Conservation (phyloP, 2,797 vertebrate genomes). For the Neomorphus geoffroyi region DNA sequence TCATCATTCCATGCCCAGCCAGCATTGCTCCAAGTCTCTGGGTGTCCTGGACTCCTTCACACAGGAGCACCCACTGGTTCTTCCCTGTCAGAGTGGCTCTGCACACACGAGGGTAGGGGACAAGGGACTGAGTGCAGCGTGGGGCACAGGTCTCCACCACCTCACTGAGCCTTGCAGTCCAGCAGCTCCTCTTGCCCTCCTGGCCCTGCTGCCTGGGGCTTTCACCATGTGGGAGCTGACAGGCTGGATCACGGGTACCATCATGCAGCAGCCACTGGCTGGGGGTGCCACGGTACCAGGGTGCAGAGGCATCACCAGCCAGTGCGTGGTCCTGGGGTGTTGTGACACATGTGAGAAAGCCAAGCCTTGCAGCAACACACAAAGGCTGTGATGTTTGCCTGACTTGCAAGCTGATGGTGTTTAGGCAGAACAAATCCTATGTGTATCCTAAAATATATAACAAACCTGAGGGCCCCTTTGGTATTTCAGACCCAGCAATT, state of each 20-base stretch:
- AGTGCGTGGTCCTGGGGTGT: accelerated
- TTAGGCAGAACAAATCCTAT: background rate
- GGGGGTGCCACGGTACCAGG: background rate
- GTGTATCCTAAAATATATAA: background rate
- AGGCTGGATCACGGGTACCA: background rate
- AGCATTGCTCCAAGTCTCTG: background rate
- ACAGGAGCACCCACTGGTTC: background rate
- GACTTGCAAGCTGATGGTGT: background rate
- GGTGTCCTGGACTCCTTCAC: background rate
- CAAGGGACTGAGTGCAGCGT: background rate
- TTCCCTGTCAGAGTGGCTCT: background rate
- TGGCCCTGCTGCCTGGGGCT: no score
- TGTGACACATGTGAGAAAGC: background rate
- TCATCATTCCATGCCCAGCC: no score
- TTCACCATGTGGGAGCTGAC: background rate
- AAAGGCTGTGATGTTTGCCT: background rate
- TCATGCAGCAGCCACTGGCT: background rate
- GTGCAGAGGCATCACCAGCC: background rate
- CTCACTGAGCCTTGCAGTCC: background rate
- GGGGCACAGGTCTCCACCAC: background rate
- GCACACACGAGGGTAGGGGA: background rate
- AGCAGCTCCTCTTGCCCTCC: background rate
- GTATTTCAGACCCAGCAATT: background rate
- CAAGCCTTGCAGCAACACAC: background rate
- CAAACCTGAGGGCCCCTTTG: background rate